phyloP scores from a whole-genome alignment of 2,888 invertebrate species.

The Philereme transversata region DNA sequence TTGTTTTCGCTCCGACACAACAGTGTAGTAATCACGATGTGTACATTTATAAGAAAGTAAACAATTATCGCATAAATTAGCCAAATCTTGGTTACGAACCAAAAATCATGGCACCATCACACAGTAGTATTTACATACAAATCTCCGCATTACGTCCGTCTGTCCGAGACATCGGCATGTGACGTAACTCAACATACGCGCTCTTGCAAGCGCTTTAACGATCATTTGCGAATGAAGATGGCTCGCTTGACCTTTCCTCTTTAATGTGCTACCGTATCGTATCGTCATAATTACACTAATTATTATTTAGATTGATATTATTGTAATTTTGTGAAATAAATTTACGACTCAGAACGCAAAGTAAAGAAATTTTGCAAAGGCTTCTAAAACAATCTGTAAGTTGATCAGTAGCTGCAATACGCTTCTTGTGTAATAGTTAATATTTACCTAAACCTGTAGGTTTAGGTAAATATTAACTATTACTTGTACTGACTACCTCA shows the following conservation, averaged over 20 bases:
- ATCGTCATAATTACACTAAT: neutral
- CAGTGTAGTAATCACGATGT: constrained; percentile 1
- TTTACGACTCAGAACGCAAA: neutral
- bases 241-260: constrained; percentile 20
- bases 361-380: neutral
- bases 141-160: constrained; percentile 14
- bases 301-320: constrained; percentile 8
- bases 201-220: constrained; percentile 20
- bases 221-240: constrained; percentile 22
- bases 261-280: constrained; percentile 15
- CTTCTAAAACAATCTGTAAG: neutral
- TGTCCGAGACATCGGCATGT: constrained; percentile 9
- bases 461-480: too few relatives aligned
- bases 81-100: constrained; percentile 17
- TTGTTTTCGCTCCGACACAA: neutral
- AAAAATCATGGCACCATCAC: constrained; percentile 15
- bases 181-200: constrained; percentile 15
- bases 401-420: neutral
- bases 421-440: too few relatives aligned
- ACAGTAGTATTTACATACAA: constrained; percentile 25
- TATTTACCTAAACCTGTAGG: too few relatives aligned
- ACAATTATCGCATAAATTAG: constrained; percentile 9
- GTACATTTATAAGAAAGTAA: constrained; percentile 12
- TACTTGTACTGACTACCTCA: too few relatives aligned
- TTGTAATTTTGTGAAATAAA: neutral